Base-by-base conservation (phyloP, 2,888 invertebrate species). In the Morpho deidamia region DNA sequence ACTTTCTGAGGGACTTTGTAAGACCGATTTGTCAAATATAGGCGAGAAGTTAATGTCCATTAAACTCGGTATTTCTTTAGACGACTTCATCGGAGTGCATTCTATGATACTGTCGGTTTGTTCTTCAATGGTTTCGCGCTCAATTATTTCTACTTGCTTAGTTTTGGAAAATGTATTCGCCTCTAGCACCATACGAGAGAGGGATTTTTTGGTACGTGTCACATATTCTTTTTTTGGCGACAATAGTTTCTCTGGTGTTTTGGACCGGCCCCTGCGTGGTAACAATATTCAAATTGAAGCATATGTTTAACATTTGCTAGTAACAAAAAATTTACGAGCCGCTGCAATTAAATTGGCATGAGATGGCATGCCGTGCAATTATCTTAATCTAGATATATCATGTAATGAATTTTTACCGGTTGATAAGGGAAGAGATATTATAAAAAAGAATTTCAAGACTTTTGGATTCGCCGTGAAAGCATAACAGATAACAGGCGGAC, bases 41-140 rank as follows among this genome's bases (percentile, higher is more conserved):
- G 89, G 89, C 1, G 89, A 89, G 39, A 89, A 68, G 0, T 83
- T 81, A 0, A 87, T 76, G 40, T 88, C 86, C 76, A 88, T 76
- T 0, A 87, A 64, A 52, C 67, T 72, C 0, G 75, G 62, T 0
- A 67, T 64, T 58, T 75, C 74, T 67, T 79, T 81, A 5, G 66
- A 55, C 1, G 76, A 52, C 54, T 88, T 89, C 77, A 82, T 74
- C 1, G 89, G 89, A 14, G 88, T 89, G 56, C 82, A 82, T 71
- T 85, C 79, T 33, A 85, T 71, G 2, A 56, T 64, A 1, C 40
- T 66, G 39, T 78, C 77, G 0, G 70, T 44, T 51, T 58, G 66
- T n/a, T 75, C 78, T 56, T 67, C 63, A n/a, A 54, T 44, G 1
- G 37, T 10, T 50, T 78, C 76, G 0, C 62, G 53, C 35, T 81